These are phyloP conservation scores for Homarus americanus DNA, from an alignment of 1,140 invertebrate species.

Conservation along the genomic window DNA sequence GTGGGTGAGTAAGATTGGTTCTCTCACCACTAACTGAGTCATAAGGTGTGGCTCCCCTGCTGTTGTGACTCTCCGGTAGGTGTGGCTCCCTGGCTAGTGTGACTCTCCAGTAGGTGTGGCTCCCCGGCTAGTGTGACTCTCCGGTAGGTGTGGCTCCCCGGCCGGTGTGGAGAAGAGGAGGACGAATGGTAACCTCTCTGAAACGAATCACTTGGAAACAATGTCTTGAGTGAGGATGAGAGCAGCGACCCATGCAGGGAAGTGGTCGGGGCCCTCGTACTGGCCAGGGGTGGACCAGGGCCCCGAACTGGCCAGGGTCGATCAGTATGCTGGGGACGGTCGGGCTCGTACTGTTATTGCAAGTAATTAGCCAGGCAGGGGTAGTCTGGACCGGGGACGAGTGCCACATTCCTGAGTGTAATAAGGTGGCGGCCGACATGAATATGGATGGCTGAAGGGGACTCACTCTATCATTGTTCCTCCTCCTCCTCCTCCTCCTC, in stretches of 20 bases:
- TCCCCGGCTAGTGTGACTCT: no score
- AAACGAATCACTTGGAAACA: not conserved
- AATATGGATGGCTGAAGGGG: constrained; percentile 6
- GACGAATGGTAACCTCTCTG: not conserved
- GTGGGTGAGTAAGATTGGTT: no score
- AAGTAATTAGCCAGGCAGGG: constrained; percentile 6
- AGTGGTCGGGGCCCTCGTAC: no score
- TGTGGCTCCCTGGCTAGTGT: no score
- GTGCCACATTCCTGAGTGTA: constrained; percentile 11
- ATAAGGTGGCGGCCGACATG: constrained; percentile 1
- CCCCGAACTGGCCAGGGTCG: not conserved
- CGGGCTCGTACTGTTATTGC: not conserved
- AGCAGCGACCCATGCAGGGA: not conserved
- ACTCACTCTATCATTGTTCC: not conserved
- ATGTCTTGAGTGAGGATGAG: no score
- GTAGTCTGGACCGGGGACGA: not conserved
- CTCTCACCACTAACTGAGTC: no score
- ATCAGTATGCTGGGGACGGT: not conserved
- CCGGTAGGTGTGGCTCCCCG: no score
- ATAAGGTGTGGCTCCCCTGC: no score
- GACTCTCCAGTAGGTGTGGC: no score
- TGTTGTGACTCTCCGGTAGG: no score
- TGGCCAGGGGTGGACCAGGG: not conserved
- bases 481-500: not conserved
- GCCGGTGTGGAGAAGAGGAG: no score